Conservation (phyloP, 2,888 invertebrate species). For the Cephus runcator region DNA sequence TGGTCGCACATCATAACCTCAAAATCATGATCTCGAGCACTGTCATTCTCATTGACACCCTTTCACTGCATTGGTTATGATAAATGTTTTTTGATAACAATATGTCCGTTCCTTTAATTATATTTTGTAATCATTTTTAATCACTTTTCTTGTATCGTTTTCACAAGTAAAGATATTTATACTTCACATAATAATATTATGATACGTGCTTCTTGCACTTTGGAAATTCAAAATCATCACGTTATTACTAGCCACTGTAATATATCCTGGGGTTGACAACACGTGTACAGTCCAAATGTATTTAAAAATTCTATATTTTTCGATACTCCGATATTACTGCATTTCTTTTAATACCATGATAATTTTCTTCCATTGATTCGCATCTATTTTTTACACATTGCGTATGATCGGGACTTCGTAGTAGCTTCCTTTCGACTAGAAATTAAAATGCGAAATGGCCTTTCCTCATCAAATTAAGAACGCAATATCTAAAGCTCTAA, state of each 20-base stretch:
- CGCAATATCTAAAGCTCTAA: neutral
- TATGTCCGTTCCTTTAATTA: slow-evolving; percentile 18
- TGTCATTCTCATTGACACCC: neutral
- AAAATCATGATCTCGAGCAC: neutral
- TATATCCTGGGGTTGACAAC: neutral
- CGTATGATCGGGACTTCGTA: neutral
- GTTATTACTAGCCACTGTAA: neutral
- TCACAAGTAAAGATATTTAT: neutral
- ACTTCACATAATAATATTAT: neutral
- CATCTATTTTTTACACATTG: neutral
- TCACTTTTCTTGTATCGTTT: neutral
- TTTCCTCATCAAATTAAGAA: neutral
- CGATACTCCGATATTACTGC: neutral
- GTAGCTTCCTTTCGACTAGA: neutral
- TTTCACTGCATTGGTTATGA: slow-evolving; percentile 36
- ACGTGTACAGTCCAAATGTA: neutral
- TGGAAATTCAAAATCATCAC: neutral
- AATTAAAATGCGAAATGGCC: neutral
- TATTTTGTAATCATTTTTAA: neutral
- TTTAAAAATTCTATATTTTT: neutral
- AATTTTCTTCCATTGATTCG: neutral
- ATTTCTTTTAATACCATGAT: neutral
- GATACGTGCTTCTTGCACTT: neutral
- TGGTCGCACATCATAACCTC: slow-evolving; percentile 8
- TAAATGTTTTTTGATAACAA: slow-evolving; percentile 37